These are phyloP conservation scores for Micronycteris hirsuta DNA, from an alignment of 2,113 vertebrate species.

Conservation along the genomic window DNA sequence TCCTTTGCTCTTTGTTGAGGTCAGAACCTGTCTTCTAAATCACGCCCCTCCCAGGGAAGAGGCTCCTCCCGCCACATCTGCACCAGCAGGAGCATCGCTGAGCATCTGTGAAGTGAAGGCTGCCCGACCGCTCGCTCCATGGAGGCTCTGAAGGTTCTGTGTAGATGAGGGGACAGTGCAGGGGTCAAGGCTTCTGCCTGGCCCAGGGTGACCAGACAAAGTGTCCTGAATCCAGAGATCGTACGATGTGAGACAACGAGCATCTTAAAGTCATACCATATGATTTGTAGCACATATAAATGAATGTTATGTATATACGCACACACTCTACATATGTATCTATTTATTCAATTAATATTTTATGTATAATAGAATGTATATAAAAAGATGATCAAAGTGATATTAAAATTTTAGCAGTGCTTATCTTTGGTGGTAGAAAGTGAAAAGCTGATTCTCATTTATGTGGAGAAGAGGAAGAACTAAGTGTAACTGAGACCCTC, in stretches of 20 bases:
- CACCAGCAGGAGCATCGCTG: fast-evolving
- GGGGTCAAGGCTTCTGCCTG: neutral
- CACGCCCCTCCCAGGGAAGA: neutral
- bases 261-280: too few relatives aligned
- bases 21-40: neutral
- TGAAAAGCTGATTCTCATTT: neutral
- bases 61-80: neutral
- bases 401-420: neutral
- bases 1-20: neutral
- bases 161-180: neutral
- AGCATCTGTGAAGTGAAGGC: neutral
- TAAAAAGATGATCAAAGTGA: neutral
- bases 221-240: neutral
- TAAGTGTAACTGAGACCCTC: neutral
- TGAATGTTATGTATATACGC: too few relatives aligned
- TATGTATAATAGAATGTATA: neutral
- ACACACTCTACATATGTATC: neutral
- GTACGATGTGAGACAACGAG: neutral
- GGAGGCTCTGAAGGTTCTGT: neutral
- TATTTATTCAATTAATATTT: neutral
- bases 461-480: neutral
- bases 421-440: neutral
- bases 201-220: neutral
- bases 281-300: neutral
- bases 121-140: neutral